Conservation (phyloP, 2,888 invertebrate species). For the Lasioglossum lativentre region DNA sequence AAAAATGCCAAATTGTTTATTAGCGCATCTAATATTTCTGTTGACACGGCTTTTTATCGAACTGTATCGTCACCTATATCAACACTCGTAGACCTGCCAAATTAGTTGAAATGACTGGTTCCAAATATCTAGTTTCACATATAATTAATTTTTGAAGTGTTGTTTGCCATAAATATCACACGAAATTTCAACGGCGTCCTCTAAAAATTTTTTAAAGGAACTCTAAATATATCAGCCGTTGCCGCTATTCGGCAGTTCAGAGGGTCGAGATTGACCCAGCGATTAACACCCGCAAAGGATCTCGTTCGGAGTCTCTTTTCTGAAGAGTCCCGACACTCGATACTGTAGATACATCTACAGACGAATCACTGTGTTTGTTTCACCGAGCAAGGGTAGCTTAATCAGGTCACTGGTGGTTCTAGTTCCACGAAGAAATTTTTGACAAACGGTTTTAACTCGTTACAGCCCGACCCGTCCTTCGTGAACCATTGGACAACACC, state of each 20-base stretch:
- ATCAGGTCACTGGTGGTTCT: neutral
- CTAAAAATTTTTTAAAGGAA: neutral
- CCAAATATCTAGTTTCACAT: neutral
- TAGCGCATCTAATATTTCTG: neutral
- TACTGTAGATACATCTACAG: neutral
- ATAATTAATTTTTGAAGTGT: neutral
- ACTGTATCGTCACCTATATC: no score
- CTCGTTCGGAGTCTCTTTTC: neutral
- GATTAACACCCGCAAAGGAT: neutral
- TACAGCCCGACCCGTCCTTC: conserved; percentile 56
- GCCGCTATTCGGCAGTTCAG: neutral
- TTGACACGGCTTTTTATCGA: no score
- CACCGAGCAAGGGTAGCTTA: neutral
- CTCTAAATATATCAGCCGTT: neutral
- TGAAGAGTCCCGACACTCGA: neutral
- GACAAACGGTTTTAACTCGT: conserved; percentile 28
- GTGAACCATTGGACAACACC: conserved; percentile 27
- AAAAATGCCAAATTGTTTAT: neutral
- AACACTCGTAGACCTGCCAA: neutral
- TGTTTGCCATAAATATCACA: neutral
- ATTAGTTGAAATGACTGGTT: neutral
- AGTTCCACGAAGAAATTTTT: conserved; percentile 8
- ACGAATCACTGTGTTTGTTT: neutral
- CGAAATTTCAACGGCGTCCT: neutral
- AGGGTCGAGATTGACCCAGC: neutral